phyloP scores from a whole-genome alignment of 2,888 invertebrate species.

The Arrhopalites spinosus region DNA sequence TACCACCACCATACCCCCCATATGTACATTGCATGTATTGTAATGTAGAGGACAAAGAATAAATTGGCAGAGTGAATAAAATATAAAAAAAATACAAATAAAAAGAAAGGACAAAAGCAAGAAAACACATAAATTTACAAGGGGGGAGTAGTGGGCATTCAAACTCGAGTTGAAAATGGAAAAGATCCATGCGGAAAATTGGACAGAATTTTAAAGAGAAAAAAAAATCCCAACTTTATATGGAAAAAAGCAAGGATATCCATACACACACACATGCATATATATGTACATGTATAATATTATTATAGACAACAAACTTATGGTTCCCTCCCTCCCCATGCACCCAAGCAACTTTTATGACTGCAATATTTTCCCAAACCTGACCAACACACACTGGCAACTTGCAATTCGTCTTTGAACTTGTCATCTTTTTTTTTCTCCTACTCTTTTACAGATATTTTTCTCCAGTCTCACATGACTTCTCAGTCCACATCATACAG shows the following conservation, averaged over 20 bases:
- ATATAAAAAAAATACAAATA: background rate
- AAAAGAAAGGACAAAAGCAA: background rate
- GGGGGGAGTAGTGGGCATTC: background rate
- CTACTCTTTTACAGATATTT: background rate
- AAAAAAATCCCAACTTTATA: background rate
- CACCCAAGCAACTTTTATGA: background rate
- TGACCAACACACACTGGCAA: background rate
- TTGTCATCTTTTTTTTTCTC: background rate
- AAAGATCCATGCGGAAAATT: conserved; percentile 10
- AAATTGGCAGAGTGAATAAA: background rate
- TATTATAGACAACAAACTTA: too few species aligned
- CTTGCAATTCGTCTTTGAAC: background rate
- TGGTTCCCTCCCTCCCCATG: background rate
- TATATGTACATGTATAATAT: too few species aligned
- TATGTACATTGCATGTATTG: too few species aligned
- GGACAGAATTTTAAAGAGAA: conserved; percentile 4
- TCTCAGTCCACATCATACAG: too few species aligned
- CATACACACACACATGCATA: too few species aligned
- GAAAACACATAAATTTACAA: background rate
- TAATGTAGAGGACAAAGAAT: too few species aligned
- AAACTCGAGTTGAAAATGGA: background rate
- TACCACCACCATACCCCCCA: too few species aligned
- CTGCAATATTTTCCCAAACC: background rate
- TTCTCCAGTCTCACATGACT: background rate
- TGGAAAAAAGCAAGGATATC: too few species aligned